Conservation (phyloP, 2,113 vertebrate genomes). For the Nannobrachium achirus region DNA sequence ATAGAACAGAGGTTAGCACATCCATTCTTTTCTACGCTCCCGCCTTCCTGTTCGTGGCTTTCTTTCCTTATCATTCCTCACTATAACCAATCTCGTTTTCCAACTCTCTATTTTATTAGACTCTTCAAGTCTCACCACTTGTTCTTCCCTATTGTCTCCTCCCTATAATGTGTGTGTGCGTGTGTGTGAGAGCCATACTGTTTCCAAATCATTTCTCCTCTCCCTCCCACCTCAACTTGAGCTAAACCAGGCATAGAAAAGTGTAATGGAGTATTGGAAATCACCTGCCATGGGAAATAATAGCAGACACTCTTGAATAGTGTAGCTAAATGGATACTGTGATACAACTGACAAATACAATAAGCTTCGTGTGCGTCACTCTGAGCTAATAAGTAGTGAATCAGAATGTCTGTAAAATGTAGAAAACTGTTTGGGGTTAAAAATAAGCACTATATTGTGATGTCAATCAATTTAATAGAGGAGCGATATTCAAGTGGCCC, state of each 20-base stretch:
- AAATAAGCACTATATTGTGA: too few species aligned
- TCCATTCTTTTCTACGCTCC: slow-evolving; percentile 25
- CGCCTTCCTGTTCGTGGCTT: slow-evolving; percentile 22
- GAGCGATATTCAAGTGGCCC: too few species aligned
- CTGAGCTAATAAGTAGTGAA: slow-evolving; percentile 2
- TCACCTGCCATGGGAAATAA: slow-evolving; percentile 8
- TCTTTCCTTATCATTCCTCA: slow-evolving; percentile 31
- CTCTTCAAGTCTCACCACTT: slow-evolving; percentile 20
- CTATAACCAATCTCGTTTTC: slow-evolving; percentile 17
- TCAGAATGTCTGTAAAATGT: slow-evolving; percentile 4
- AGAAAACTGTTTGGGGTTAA: slow-evolving; percentile 3
- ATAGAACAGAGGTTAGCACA: slow-evolving; percentile 47
- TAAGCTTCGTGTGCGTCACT: background rate
- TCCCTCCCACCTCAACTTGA: background rate
- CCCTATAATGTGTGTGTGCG: background rate
- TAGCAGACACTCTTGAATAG: slow-evolving; percentile 11
- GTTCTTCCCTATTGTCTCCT: slow-evolving; percentile 2
- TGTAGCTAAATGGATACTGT: slow-evolving; percentile 11
- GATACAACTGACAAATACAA: slow-evolving; percentile 23
- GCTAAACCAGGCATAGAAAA: slow-evolving; percentile 27
- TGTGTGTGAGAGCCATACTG: background rate
- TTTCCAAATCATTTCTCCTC: background rate
- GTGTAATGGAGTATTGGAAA: slow-evolving; percentile 12
- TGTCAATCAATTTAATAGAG: too few species aligned
- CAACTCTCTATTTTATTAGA: slow-evolving; percentile 24